Evolutionary conservation across 2,113 vertebrate species (phyloP), one percentile per base, ranked within the genome.

Genomic region (Psittacula cyanocephala): DNA sequence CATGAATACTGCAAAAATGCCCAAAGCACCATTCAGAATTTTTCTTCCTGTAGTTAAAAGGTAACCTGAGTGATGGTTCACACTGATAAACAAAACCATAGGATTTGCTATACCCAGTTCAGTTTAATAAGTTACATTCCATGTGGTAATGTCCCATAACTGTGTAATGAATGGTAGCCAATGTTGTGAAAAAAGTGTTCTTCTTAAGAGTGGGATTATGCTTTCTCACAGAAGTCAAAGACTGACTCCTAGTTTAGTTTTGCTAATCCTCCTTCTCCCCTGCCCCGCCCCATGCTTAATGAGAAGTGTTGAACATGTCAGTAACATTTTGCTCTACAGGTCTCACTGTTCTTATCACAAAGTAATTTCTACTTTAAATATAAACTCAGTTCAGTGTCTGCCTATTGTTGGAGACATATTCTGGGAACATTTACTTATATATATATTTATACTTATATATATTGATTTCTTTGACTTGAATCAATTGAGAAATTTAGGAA

Each of bases 251-350:
- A 7, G 13, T 86, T 82, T 33, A 77, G 10, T 16, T 74, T 44
- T 77, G 20, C 27, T 75, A 77, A 79, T 59, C 16, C 4, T 7
- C 9, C 11, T 15, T 4, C 22, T 39, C 13, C 7, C n/a, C 37
- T 35, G 10, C 0, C 0, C 17, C 4, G 2, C 27, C 27, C 9
- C 33, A 15, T 17, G 24, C 17, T 35, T n/a, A 49, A 1, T 18
- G 16, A 39, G 24, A 84, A 74, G 4, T 16, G 2, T 35, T 46
- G 60, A 74, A 35, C 9, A 14, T 35, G 22, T 23, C 37, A 44
- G 49, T 25, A 77, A 46, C 11, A 28, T 77, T 91, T 88, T 79
- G 16, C 15, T 75, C 5, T 72, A 20, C 7, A 53, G 29, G 13
- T 77, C 9, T 57, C 67, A 22, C 14, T n/a, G 9, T 59, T 68